Evolutionary conservation across 2,888 invertebrate genomes (phyloP), one percentile per base, ranked within the genome.

Genomic region (Allacma fusca): DNA sequence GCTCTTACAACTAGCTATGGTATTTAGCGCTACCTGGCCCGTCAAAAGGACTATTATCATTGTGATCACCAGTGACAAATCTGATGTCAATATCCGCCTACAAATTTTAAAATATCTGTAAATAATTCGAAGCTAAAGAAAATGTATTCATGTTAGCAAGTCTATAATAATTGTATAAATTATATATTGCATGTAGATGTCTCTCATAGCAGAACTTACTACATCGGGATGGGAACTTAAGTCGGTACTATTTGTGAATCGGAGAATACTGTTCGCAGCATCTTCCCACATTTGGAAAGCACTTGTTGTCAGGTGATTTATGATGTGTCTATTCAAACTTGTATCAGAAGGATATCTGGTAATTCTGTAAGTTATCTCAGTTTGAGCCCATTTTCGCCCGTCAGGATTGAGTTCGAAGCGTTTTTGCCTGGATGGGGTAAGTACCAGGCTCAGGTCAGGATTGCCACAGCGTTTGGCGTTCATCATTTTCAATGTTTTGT

Each of bases 21-120:
- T n/a, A n/a, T n/a, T 21, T 13, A 2, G n/a, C 2, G 24, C 62
- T 29, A 73, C 19, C 80, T 57, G 93, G 93, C 44, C 97, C 97
- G 87, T 97, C 97, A 85, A 97, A 97, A 9, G 97, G 95, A 88
- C 97, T 96, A 1, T 96, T 96, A 86, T 97, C 97, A 0, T 96
- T 96, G 86, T 97, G 97, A 86, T 95, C 94, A 78, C 94, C 94
- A 80, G 90, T 91, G 85, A 94, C 96, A 86, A 97, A 97, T 85
- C 90, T 89, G 80, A 86, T 87, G 72, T 88, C 88, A 75, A 88
- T 88, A 83, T 90, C 90, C 19, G 70, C 75, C 75, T 91, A 93
- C 5, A 50, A 9, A 9, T 85, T 29, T 12, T 44, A 21, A 12
- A 74, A 9, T 29, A 62, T 62, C 16, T 28, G 9, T 5, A 62